Evolutionary conservation across 2,888 invertebrate genomes (phyloP), one percentile per base, ranked within the genome.

Genomic region (Caenorhabditis sp.): DNA sequence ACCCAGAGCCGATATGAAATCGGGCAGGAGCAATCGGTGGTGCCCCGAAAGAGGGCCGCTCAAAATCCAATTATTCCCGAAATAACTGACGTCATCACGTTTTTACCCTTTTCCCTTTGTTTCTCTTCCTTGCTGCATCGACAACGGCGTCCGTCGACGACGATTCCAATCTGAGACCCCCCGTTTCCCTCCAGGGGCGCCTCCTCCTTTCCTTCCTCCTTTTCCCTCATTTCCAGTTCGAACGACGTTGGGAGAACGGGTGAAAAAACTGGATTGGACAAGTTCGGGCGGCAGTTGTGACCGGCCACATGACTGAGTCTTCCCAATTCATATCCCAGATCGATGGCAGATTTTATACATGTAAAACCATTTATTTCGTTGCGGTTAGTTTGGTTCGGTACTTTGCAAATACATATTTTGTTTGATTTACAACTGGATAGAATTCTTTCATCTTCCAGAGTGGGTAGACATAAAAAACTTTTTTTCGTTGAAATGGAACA

Each of bases 191-290:
- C 64, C 71, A 60, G 65, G 60, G 58, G 56, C 40, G 65, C 65
- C 50, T 64, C 58, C n/a, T n/a, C n/a, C n/a, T n/a, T n/a, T n/a
- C n/a, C n/a, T n/a, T n/a, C n/a, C n/a, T n/a, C n/a, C n/a, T n/a
- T 56, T 40, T 56, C 26, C 32, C 37, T 56, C 47, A 72, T 60
- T 74, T 76, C 76, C 67, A 76, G 76, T 76, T 76, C 76, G 76
- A 74, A 76, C 76, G 44, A 76, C 60, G 37, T 58, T 32, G 60
- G 37, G 56, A 37, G 76, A 76, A 76, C 67, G 67, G 76, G 76
- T 67, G 76, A 76, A 76, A 74, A 76, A 76, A 76, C 76, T 76
- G 76, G 76, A 76, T 76, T 76, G 61, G 76, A 47, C 76, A 76
- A 76, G 76, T 76, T 76, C 37, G 53, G 60, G 40, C 62, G 56